Evolutionary conservation across 2,888 invertebrate species (phyloP).

Genomic region (Drosophila neonasuta): DNA sequence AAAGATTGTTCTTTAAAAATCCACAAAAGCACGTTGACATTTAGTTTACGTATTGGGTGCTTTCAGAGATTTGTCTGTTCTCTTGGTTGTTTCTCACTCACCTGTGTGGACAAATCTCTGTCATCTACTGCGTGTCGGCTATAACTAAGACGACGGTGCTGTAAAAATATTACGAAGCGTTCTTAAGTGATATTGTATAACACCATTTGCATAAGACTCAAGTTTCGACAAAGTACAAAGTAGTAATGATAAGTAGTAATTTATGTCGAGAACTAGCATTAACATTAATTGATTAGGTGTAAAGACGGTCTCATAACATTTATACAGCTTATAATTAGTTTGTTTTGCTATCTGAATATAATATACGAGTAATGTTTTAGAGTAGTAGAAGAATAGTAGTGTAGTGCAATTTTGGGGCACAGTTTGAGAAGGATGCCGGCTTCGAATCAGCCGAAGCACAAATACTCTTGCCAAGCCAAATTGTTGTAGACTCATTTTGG

Average conservation of each 20-base stretch:
- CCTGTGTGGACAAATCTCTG: conserved; percentile 91
- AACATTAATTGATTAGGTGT: conserved; percentile 58
- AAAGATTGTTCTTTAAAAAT: not conserved
- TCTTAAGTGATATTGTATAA: conserved; percentile 34
- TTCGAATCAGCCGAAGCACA: conserved; percentile 28
- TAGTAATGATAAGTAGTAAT: conserved; percentile 26
- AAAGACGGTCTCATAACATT: conserved; percentile 62
- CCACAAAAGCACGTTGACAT: conserved; percentile 27
- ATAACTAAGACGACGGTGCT: conserved; percentile 95
- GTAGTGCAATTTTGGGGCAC: conserved; percentile 35
- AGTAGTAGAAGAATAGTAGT: not conserved
- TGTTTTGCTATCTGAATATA: conserved; percentile 36
- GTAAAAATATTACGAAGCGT: conserved; percentile 79
- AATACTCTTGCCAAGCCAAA: conserved; percentile 38
- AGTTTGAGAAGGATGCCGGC: conserved; percentile 21
- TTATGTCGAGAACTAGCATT: conserved; percentile 50
- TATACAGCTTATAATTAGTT: conserved; percentile 55
- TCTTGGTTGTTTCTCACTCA: conserved; percentile 78
- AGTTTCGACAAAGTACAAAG: conserved; percentile 23
- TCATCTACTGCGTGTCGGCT: conserved; percentile 95
- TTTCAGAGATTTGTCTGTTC: conserved; percentile 60
- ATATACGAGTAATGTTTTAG: conserved; percentile 3
- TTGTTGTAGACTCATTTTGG: conserved; percentile 5
- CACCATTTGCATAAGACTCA: conserved; percentile 29
- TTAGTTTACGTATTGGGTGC: conserved; percentile 29